A percentile compares a stretch with the other conserved stretches of the same genome.
Evolutionary conservation across 2,888 invertebrate species (phyloP).

Genomic region (Dusona sp.): DNA sequence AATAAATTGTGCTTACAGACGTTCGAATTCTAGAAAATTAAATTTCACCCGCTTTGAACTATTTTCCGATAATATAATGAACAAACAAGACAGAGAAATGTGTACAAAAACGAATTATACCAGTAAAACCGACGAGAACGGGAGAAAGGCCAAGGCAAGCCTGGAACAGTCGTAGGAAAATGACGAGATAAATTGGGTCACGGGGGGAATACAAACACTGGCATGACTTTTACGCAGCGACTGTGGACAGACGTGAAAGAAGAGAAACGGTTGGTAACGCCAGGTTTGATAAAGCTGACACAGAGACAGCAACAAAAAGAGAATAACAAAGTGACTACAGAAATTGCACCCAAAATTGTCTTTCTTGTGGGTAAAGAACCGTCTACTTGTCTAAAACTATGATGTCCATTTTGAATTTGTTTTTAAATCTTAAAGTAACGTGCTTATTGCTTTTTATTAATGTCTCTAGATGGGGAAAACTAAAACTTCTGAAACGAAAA

Average conservation of each 20-base stretch:
- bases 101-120: slow-evolving; percentile 29
- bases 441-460: neutral
- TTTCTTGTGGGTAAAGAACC: neutral
- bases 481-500: neutral
- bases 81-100: slow-evolving; percentile 15
- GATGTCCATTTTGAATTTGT: neutral
- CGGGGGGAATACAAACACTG: slow-evolving; percentile 29
- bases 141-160: slow-evolving; percentile 21
- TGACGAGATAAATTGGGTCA: slow-evolving; percentile 61
- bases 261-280: neutral
- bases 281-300: slow-evolving; percentile 43
- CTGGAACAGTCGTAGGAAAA: slow-evolving; percentile 33
- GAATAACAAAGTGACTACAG: neutral
- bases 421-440: neutral
- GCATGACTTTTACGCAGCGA: slow-evolving; percentile 45
- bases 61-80: neutral
- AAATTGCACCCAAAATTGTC: slow-evolving; percentile 25
- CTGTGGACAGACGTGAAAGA: neutral
- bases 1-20: neutral
- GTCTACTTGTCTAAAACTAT: neutral
- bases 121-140: slow-evolving; percentile 24
- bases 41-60: neutral
- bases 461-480: neutral
- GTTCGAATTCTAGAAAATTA: neutral
- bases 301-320: slow-evolving; percentile 6